A percentile compares a stretch with the other conserved stretches of the same genome.
These are phyloP conservation scores for Panzeria rudis DNA, from an alignment of 2,888 invertebrate genomes.

Conservation along the genomic window DNA sequence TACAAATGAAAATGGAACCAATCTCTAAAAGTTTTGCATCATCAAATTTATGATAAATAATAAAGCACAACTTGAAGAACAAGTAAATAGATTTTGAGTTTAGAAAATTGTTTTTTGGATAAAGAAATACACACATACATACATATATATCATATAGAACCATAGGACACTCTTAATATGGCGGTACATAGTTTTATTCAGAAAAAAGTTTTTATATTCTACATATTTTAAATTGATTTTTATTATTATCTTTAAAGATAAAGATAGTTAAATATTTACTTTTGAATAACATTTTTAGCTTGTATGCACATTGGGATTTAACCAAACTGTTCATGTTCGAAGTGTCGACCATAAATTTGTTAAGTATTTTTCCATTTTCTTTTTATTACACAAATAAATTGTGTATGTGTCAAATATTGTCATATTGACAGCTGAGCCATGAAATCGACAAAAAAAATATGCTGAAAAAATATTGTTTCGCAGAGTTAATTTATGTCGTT, in stretches of 20 bases:
- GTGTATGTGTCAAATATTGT: conserved; percentile 59
- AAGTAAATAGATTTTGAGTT: background rate
- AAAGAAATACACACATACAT: background rate
- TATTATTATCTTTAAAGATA: conserved; percentile 16
- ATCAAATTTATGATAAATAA: conserved; percentile 35
- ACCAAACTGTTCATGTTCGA: conserved; percentile 27
- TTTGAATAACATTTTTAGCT: conserved; percentile 1
- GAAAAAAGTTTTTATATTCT: background rate
- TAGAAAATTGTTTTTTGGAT: background rate
- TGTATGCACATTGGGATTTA: conserved; percentile 1
- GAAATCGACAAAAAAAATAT: conserved; percentile 3
- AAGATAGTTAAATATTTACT: conserved; percentile 42
- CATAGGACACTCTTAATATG: background rate
- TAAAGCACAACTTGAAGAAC: conserved; percentile 16
- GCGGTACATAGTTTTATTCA: background rate
- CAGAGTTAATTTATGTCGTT: conserved; percentile 50
- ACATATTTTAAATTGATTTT: conserved; percentile 15
- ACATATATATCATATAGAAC: background rate
- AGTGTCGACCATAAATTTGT: conserved; percentile 38
- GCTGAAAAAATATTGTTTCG: conserved; percentile 17
- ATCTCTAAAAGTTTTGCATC: conserved; percentile 6
- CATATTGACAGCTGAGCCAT: conserved; percentile 55
- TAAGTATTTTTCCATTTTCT: conserved; percentile 33
- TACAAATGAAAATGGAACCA: conserved; percentile 2
- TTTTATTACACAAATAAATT: conserved; percentile 54